These are phyloP conservation scores for Scolopax rusticola DNA, from an alignment of 2,797 vertebrate species.

Conservation along the genomic window DNA sequence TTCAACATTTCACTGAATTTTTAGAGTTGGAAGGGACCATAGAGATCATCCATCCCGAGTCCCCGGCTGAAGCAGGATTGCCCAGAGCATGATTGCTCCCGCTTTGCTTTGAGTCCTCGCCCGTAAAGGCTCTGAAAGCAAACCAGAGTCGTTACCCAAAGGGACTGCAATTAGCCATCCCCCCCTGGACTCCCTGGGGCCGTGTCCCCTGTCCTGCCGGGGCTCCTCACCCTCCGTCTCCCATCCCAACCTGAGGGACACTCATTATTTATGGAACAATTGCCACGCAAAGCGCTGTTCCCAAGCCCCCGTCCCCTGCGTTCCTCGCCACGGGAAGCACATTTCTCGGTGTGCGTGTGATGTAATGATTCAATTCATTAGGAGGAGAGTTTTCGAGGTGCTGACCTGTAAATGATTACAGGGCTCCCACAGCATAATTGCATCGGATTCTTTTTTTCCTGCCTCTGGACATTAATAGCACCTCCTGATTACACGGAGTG, in stretches of 20 bases:
- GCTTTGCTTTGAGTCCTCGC: rapidly evolving
- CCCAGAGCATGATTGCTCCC: background rate
- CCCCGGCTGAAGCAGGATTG: too few species aligned
- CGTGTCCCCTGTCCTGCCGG: rapidly evolving
- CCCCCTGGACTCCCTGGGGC: background rate
- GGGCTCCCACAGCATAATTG: background rate
- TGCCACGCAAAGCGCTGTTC: background rate
- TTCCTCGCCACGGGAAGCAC: rapidly evolving
- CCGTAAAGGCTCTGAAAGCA: background rate
- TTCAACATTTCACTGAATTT: rapidly evolving
- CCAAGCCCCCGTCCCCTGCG: rapidly evolving
- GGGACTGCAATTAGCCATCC: background rate
- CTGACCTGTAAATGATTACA: conserved; percentile 39
- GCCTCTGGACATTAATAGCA: conserved; percentile 46
- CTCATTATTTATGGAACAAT: rapidly evolving
- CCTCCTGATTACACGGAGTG: conserved; percentile 20
- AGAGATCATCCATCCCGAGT: too few species aligned
- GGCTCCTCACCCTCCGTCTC: background rate
- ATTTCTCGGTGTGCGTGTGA: background rate
- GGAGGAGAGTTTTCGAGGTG: background rate
- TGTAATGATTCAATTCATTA: background rate
- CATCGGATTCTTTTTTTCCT: conserved; percentile 15
- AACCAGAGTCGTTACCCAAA: rapidly evolving
- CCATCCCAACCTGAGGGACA: rapidly evolving
- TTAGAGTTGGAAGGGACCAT: too few species aligned